Percentiles rank a stretch among this genome's conserved stretches.
These are phyloP conservation scores for Microchirus variegatus DNA, from an alignment of 2,797 vertebrate species.

Conservation along the genomic window DNA sequence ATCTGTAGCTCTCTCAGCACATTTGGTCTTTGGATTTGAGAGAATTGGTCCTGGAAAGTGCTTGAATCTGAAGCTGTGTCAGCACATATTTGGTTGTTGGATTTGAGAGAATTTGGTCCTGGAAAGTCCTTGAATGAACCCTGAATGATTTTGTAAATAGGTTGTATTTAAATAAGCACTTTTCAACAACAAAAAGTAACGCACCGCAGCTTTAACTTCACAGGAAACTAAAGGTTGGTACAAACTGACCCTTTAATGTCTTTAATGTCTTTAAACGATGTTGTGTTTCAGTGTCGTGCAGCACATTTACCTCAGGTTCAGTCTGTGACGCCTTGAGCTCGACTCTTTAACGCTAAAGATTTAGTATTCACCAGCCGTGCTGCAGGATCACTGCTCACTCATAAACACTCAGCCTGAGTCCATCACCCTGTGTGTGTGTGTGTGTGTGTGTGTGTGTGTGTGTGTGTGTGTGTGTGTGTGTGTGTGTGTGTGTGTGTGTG, in stretches of 20 bases:
- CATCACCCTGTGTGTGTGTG: conserved; percentile 54
- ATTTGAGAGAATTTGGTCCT: too few species aligned
- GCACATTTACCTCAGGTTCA: conserved; percentile 5
- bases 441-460: conserved; percentile 44
- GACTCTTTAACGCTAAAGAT: conserved; percentile 51
- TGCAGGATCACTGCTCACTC: conserved; percentile 52
- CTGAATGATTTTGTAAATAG: too few species aligned
- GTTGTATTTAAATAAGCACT: too few species aligned
- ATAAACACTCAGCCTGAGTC: conserved; percentile 72
- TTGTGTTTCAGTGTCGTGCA: background rate
- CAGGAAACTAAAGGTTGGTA: too few species aligned
- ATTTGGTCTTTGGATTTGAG: too few species aligned
- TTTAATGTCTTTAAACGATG: background rate
- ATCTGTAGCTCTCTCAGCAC: too few species aligned
- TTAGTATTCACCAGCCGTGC: conserved; percentile 60
- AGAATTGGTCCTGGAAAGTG: too few species aligned
- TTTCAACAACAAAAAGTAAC: too few species aligned
- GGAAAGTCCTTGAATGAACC: too few species aligned
- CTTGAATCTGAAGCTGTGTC: too few species aligned
- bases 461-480: conserved; percentile 41
- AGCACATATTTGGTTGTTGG: too few species aligned
- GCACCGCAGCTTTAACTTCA: too few species aligned
- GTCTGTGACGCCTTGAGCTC: conserved; percentile 20
- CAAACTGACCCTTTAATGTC: background rate
- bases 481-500: conserved; percentile 38